phyloP scores from a whole-genome alignment of 2,113 vertebrate genomes.

The Pseudorhombus dupliciocellatus region DNA sequence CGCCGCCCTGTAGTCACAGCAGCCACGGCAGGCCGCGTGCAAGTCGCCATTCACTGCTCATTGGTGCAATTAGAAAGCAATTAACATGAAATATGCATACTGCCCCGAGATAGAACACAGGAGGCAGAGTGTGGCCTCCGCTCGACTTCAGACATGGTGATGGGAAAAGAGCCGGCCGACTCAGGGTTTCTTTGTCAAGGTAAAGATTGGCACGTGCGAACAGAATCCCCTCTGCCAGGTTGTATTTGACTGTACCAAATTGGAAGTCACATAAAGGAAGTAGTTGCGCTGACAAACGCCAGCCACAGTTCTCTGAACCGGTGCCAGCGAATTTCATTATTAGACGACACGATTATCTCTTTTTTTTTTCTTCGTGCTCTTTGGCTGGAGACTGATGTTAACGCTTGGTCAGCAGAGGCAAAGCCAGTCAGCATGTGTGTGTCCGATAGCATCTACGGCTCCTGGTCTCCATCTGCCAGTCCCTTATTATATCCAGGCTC shows the following conservation, averaged over 20 bases:
- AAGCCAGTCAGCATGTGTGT: conserved; percentile 31
- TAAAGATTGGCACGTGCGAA: conserved; percentile 40
- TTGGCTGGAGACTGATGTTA: conserved; percentile 24
- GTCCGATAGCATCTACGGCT: conserved; percentile 68
- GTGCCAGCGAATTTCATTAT: conserved; percentile 57
- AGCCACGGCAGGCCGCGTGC: conserved; percentile 39
- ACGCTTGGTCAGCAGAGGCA: conserved; percentile 70
- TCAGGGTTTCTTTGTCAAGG: conserved; percentile 44
- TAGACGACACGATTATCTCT: conserved; percentile 63
- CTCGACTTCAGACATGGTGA: conserved; percentile 48
- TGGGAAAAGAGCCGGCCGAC: conserved; percentile 48
- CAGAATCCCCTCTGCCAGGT: conserved; percentile 45
- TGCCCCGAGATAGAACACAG: conserved; percentile 21
- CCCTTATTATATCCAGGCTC: conserved; percentile 59
- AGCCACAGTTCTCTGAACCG: conserved; percentile 47
- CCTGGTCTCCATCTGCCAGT: conserved; percentile 56
- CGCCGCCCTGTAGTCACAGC: conserved; percentile 37
- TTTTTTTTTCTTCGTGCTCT: conserved; percentile 42
- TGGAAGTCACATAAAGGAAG: conserved; percentile 53
- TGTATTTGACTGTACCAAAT: conserved; percentile 54
- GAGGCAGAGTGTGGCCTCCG: conserved; percentile 29
- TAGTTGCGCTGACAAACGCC: conserved; percentile 53
- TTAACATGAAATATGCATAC: conserved; percentile 54
- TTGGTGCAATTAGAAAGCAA: conserved; percentile 69
- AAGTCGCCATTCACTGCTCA: conserved; percentile 54